These are phyloP conservation scores for Drosophila kohkoa DNA, from an alignment of 1,140 invertebrate species.

Conservation along the genomic window DNA sequence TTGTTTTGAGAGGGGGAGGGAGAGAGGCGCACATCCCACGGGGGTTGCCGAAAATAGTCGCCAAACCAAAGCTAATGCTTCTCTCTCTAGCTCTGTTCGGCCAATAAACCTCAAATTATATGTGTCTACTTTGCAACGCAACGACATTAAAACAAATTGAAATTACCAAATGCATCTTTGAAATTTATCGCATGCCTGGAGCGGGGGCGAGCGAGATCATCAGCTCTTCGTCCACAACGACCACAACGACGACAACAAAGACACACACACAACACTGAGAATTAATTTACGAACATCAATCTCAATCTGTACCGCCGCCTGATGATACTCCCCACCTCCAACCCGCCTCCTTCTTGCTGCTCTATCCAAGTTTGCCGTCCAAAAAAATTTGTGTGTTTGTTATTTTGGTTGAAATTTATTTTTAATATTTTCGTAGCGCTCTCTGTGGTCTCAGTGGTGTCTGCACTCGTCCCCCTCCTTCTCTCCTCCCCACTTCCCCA, in stretches of 20 bases:
- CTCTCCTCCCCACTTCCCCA: slow-evolving; percentile 12
- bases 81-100: slow-evolving; percentile 20
- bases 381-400: slow-evolving; percentile 62
- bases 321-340: no score
- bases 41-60: slow-evolving; percentile 64
- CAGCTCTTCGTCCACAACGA: not conserved
- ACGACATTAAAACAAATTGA: slow-evolving; percentile 78
- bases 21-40: slow-evolving; percentile 47
- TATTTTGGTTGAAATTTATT: slow-evolving; percentile 73
- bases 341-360: not conserved
- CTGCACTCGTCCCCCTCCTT: slow-evolving; percentile 40
- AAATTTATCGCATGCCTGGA: slow-evolving; percentile 64
- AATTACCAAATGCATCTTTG: slow-evolving; percentile 79
- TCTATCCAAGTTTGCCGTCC: slow-evolving; percentile 24
- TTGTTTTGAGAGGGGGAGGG: slow-evolving; percentile 29
- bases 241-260: slow-evolving; percentile 10
- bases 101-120: slow-evolving; percentile 77
- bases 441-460: slow-evolving; percentile 35
- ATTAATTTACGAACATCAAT: slow-evolving; percentile 78
- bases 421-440: slow-evolving; percentile 71
- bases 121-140: slow-evolving; percentile 54
- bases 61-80: slow-evolving; percentile 13
- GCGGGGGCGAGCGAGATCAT: not conserved
- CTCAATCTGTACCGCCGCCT: slow-evolving; percentile 52
- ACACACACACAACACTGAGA: slow-evolving; percentile 31